phyloP scores from a whole-genome alignment of 2,113 vertebrate species.

The Podarcis raffonei region DNA sequence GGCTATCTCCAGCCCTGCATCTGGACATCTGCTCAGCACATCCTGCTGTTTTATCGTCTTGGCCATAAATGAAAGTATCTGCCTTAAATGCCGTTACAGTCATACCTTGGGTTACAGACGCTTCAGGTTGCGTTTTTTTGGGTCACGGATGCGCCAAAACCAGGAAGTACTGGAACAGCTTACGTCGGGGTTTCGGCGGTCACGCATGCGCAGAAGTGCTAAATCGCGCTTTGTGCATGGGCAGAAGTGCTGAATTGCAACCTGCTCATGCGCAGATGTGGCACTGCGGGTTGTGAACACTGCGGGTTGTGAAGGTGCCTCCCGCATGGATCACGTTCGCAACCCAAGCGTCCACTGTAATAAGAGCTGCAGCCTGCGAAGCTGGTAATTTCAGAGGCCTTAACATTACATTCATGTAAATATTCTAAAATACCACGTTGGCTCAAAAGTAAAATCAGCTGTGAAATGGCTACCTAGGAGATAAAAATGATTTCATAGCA shows the following conservation, averaged over 20 bases:
- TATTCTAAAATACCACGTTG: not conserved
- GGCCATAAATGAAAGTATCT: not conserved
- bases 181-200: rapidly evolving
- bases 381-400: not conserved
- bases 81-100: not conserved
- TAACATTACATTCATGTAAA: not conserved
- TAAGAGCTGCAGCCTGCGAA: constrained; percentile 6
- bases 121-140: no score
- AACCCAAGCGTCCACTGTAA: no score
- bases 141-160: rapidly evolving
- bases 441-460: not conserved
- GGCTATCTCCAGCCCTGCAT: not conserved
- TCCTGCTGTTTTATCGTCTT: not conserved
- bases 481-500: not conserved
- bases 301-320: no score
- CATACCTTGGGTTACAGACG: no score
- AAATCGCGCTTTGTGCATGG: no score
- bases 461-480: constrained; percentile 10
- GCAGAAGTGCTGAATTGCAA: no score
- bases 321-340: rapidly evolving
- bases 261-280: rapidly evolving
- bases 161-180: rapidly evolving
- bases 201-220: no score
- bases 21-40: not conserved
- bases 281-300: no score